A percentile compares a stretch with the other conserved stretches of the same genome.
Evolutionary conservation across 1,140 invertebrate species (phyloP).

Genomic region (Periplaneta americana): DNA sequence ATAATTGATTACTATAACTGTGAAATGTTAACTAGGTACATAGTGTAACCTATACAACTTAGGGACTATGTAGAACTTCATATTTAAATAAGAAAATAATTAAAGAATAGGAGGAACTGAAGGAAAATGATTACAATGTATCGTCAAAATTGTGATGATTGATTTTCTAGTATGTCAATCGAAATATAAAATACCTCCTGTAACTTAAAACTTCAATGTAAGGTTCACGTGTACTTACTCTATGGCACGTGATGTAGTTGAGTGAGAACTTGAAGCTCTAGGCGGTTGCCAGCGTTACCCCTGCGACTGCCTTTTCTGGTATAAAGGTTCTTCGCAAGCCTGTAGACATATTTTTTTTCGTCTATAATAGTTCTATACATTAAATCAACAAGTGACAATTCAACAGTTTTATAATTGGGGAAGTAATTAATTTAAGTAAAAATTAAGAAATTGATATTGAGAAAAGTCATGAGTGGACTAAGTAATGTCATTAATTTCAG

Average conservation of each 20-base stretch:
- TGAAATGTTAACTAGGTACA: too few species aligned
- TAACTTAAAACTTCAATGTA: too few species aligned
- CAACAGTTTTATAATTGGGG: not conserved
- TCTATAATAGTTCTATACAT: not conserved
- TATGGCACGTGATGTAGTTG: conserved; percentile 78
- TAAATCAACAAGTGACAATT: not conserved
- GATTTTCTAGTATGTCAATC: not conserved
- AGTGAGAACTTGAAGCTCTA: conserved; percentile 72
- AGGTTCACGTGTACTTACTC: conserved; percentile 34
- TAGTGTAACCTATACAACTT: too few species aligned
- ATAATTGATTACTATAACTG: too few species aligned
- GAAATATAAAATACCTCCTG: too few species aligned
- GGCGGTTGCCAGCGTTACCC: conserved; percentile 69
- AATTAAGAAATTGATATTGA: not conserved
- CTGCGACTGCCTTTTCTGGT: conserved; percentile 67
- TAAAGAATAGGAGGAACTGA: not conserved
- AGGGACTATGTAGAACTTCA: too few species aligned
- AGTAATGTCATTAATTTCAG: not conserved
- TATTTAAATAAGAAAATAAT: not conserved
- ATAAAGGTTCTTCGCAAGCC: conserved; percentile 64
- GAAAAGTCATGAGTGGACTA: too few species aligned
- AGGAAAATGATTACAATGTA: too few species aligned
- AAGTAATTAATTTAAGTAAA: not conserved
- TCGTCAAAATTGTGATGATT: not conserved
- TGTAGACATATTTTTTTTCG: conserved; percentile 36